Conservation (phyloP, 2,888 invertebrate species). For the Nomada goodeniana region DNA sequence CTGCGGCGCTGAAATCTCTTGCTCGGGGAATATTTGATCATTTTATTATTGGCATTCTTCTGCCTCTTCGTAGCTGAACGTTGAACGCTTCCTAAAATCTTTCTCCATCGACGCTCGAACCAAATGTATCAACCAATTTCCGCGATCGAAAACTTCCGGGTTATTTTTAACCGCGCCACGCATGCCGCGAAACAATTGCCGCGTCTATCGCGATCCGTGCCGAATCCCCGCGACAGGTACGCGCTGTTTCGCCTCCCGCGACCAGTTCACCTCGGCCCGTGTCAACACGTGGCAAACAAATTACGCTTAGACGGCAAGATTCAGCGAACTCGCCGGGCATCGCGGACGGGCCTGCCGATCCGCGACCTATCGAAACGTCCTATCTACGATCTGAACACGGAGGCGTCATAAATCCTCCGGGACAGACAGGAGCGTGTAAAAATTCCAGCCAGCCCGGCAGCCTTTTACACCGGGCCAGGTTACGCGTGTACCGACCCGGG, state of each 20-base stretch:
- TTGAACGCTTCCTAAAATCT: too few relatives aligned
- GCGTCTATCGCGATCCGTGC: not conserved
- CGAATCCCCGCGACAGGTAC: not conserved
- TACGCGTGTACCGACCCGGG: slow-evolving; percentile 36
- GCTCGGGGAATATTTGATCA: too few relatives aligned
- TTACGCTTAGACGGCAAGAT: slow-evolving; percentile 12
- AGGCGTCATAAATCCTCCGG: slow-evolving; percentile 39
- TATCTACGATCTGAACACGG: slow-evolving; percentile 34
- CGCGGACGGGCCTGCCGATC: slow-evolving; percentile 16
- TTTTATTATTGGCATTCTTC: too few relatives aligned
- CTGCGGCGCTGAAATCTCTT: too few relatives aligned
- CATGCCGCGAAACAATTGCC: not conserved
- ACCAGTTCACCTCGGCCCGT: slow-evolving; percentile 19
- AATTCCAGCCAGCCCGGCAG: slow-evolving; percentile 8
- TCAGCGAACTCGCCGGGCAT: slow-evolving; percentile 14
- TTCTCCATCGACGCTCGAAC: too few relatives aligned
- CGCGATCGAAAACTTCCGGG: too few relatives aligned
- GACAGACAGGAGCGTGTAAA: slow-evolving; percentile 14
- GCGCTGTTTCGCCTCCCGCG: slow-evolving; percentile 8
- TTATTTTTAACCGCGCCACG: too few relatives aligned
- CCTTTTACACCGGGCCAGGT: slow-evolving; percentile 27
- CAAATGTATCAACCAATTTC: too few relatives aligned
- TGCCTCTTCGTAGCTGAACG: too few relatives aligned
- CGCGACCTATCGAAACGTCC: slow-evolving; percentile 24
- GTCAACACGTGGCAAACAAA: slow-evolving; percentile 35